These are phyloP conservation scores for Eremobia ochroleuca DNA, from an alignment of 2,888 invertebrate species.

Conservation along the genomic window DNA sequence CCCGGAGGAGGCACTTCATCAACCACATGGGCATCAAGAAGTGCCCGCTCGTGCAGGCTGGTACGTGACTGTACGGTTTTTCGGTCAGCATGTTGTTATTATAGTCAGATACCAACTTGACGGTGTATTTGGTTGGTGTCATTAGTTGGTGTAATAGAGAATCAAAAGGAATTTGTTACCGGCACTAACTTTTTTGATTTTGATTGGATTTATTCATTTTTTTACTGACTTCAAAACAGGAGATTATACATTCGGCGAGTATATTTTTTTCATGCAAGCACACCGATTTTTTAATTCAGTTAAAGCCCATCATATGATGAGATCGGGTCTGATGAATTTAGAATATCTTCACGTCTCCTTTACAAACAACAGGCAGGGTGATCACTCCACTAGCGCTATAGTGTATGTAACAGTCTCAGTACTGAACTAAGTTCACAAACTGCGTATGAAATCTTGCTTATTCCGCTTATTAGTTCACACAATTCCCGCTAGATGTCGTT, in stretches of 20 bases:
- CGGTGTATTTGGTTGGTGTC: no score
- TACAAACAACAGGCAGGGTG: not conserved
- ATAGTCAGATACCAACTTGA: not conserved
- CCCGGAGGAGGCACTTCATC: slow-evolving; percentile 94
- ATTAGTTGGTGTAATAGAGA: not conserved
- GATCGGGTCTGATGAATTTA: not conserved
- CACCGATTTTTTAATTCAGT: not conserved
- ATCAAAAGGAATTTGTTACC: not conserved
- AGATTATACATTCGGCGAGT: not conserved
- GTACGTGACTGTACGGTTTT: slow-evolving; percentile 71
- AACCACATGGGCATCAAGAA: slow-evolving; percentile 95
- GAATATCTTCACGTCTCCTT: no score
- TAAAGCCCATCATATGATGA: not conserved
- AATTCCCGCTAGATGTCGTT: slow-evolving; percentile 33
- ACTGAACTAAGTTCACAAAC: not conserved
- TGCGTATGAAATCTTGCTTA: not conserved
- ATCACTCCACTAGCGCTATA: slow-evolving; percentile 1
- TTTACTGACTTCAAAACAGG: no score
- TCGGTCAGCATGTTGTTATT: no score
- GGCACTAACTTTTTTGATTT: not conserved
- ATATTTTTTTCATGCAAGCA: not conserved
- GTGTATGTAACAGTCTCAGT: not conserved
- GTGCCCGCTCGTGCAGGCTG: slow-evolving; percentile 94
- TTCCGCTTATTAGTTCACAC: slow-evolving; percentile 16
- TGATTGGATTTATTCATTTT: no score